Evolutionary conservation across 2,113 vertebrate genomes (phyloP).

Genomic region (Ceyx cyanopectus): DNA sequence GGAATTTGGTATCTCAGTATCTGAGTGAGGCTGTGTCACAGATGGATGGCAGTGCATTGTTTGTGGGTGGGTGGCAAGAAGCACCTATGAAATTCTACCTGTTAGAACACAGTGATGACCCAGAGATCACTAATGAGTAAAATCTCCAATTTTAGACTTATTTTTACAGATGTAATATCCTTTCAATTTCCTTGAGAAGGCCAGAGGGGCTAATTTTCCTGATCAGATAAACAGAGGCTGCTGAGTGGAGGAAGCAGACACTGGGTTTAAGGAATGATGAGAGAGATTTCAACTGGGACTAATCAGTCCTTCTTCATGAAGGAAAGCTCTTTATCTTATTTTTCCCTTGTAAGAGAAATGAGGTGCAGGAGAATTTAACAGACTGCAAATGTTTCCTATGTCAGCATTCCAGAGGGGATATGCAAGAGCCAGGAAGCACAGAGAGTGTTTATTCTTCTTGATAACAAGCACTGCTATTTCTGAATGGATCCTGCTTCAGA

Average conservation of each 20-base stretch:
- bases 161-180: background rate
- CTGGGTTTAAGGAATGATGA: background rate
- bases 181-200: background rate
- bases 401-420: background rate
- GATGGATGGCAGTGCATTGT: fast-evolving
- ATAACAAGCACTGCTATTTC: background rate
- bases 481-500: background rate
- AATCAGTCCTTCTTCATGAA: background rate
- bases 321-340: background rate
- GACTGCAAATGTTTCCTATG: background rate
- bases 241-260: background rate
- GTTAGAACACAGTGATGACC: background rate
- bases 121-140: background rate
- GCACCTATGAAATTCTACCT: background rate
- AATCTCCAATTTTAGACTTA: background rate
- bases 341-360: background rate
- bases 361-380: background rate
- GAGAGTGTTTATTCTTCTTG: background rate
- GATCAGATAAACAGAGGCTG: background rate
- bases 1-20: background rate
- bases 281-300: background rate
- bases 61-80: background rate
- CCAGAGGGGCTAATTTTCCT: background rate
- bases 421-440: background rate
- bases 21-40: background rate